Evolutionary conservation across 2,113 vertebrate species (phyloP).

Genomic region (Plotosus lineatus): DNA sequence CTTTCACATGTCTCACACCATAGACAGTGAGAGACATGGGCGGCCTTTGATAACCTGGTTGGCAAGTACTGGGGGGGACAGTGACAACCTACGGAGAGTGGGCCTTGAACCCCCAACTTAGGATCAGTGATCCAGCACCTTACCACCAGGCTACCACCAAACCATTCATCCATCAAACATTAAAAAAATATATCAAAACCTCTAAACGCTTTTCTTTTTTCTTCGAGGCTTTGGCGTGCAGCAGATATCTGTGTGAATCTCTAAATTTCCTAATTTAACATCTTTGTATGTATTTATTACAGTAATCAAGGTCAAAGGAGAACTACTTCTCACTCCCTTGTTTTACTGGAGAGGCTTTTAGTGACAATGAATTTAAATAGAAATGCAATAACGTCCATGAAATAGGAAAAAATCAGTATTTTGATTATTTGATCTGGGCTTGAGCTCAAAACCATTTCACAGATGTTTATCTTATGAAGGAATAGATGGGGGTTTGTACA

Average conservation of each 20-base stretch:
- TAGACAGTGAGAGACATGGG: too few species aligned
- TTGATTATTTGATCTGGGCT: not conserved
- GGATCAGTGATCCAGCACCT: too few species aligned
- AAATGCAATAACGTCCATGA: not conserved
- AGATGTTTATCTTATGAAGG: not conserved
- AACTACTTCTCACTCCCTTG: not conserved
- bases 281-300: not conserved
- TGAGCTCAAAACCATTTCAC: not conserved
- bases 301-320: not conserved
- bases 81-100: too few species aligned
- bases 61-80: too few species aligned
- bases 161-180: too few species aligned
- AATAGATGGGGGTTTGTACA: not conserved
- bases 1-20: too few species aligned
- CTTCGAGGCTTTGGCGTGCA: not conserved
- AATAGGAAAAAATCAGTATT: not conserved
- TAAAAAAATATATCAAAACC: not conserved
- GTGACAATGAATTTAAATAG: not conserved
- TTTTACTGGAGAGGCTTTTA: not conserved
- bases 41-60: too few species aligned
- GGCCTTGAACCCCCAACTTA: too few species aligned
- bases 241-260: too few species aligned
- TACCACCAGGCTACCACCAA: too few species aligned
- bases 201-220: not conserved
- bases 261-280: not conserved